Evolutionary conservation across 2,113 vertebrate species (phyloP), one percentile per base, ranked within the genome.

Genomic region (Telmatochromis brachygnathus): DNA sequence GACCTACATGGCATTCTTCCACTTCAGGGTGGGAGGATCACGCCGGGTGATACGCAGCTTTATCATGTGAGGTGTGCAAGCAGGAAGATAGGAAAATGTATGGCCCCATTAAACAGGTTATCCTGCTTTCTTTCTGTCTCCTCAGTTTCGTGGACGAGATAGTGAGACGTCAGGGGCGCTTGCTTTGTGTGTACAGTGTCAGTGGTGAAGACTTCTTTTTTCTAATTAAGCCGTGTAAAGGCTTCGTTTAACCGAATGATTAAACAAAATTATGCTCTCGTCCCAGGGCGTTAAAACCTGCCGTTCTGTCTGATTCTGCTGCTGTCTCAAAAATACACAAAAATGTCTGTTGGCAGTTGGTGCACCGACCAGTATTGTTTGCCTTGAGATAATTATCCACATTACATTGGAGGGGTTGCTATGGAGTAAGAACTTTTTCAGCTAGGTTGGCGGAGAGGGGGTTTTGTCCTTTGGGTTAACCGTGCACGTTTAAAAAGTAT

Each of bases 71-170:
- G 53, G 56, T 56, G 84, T 45, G 84, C 65, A 30, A 11, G 79
- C 28, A 33, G 33, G 53, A 65, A 87, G 83, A 89, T 89, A 86
- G 82, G 49, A 45, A 79, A 84, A 84, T 14, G n/a, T 62, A 91
- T 54, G 60, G 80, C 35, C 54, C 54, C 56, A 60, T 90, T 84
- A 90, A 92, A 88, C 4, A 15, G 83, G 45, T 84, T 65, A 91
- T 89, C 86, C 82, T 0, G 28, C 47, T 77, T 82, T 54, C 56
- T 85, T 45, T 42, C 39, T 65, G 56, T 68, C 68, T 54, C 26
- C 19, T 47, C 42, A 7, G 30, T 47, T 89, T 70, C 23, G 5
- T 19, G 84, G 73, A 73, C 14, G 51, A 84, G 85, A 88, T 90
- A 85, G 88, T 81, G 84, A 86, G 68, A 84, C 14, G 7, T 26